Evolutionary conservation across 1,140 invertebrate genomes (phyloP).

Genomic region (Drosophila melanogaster): DNA sequence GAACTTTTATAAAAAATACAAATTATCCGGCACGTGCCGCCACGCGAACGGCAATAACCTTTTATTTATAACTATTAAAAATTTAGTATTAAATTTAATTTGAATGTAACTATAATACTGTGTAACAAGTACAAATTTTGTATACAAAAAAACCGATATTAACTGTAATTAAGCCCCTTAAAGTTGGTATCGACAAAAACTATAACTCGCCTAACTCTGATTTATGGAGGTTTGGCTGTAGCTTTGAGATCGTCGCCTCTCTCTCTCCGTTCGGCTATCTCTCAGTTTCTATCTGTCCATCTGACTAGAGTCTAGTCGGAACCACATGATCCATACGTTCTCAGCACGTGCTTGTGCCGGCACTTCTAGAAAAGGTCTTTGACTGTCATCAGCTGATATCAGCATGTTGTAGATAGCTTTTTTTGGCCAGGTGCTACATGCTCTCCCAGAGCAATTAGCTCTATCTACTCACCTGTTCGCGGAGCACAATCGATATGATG

Average conservation of each 20-base stretch:
- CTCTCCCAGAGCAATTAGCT: constrained; percentile 9
- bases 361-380: constrained; percentile 43
- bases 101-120: too few species aligned
- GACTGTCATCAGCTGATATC: constrained; percentile 46
- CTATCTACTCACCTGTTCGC: constrained; percentile 31
- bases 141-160: too few species aligned
- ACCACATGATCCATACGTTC: constrained; percentile 55
- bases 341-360: constrained; percentile 46
- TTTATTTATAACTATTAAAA: too few species aligned
- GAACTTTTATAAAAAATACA: too few species aligned
- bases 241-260: constrained; percentile 32
- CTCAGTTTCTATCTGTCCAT: not conserved
- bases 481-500: constrained; percentile 19
- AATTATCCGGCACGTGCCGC: not conserved
- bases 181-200: not conserved
- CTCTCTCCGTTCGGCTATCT: constrained; percentile 15
- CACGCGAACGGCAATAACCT: too few species aligned
- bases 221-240: constrained; percentile 23
- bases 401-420: constrained; percentile 7
- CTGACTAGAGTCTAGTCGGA: too few species aligned
- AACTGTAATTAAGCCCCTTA: not conserved
- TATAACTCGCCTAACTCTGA: not conserved
- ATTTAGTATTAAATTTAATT: too few species aligned
- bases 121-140: too few species aligned
- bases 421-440: constrained; percentile 7